Percentiles rank a stretch among this genome's conserved stretches.
Conservation (phyloP, 2,888 invertebrate species). For the Nemurella pictetii region DNA sequence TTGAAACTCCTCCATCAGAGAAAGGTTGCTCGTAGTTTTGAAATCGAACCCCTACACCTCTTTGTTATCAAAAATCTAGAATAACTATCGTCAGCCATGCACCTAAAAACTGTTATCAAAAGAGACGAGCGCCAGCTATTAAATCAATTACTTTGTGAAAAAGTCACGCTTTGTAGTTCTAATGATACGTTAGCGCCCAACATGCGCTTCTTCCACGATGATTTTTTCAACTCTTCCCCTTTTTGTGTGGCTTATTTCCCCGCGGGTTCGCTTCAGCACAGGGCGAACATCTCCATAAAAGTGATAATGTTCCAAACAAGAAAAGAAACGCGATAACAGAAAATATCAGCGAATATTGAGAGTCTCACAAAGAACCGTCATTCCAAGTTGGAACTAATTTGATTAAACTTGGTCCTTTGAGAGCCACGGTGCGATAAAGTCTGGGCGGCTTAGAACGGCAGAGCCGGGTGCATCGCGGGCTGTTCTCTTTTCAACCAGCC, state of each 20-base stretch:
- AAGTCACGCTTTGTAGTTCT: not conserved
- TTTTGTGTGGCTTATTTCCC: not conserved
- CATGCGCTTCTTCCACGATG: not conserved
- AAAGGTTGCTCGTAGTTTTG: not conserved
- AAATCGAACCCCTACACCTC: not conserved
- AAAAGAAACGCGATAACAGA: not conserved
- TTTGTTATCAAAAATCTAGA: not conserved
- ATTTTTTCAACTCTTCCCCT: not conserved
- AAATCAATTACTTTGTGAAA: not conserved
- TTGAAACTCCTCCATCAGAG: too few relatives aligned
- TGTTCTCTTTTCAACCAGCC: not conserved
- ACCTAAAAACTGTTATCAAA: not conserved
- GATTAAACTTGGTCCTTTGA: not conserved
- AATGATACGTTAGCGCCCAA: not conserved
- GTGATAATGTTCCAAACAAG: not conserved
- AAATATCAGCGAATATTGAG: not conserved
- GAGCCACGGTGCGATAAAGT: not conserved
- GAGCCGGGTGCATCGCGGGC: not conserved
- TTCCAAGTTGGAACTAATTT: slow-evolving; percentile 5
- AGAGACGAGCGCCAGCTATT: not conserved
- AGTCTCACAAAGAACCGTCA: not conserved
- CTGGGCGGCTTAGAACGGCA: not conserved
- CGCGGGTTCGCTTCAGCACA: not conserved
- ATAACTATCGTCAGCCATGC: not conserved
- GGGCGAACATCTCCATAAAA: not conserved